phyloP scores from a whole-genome alignment of 2,888 invertebrate genomes.

The Branchinecta sandiegonensis region DNA sequence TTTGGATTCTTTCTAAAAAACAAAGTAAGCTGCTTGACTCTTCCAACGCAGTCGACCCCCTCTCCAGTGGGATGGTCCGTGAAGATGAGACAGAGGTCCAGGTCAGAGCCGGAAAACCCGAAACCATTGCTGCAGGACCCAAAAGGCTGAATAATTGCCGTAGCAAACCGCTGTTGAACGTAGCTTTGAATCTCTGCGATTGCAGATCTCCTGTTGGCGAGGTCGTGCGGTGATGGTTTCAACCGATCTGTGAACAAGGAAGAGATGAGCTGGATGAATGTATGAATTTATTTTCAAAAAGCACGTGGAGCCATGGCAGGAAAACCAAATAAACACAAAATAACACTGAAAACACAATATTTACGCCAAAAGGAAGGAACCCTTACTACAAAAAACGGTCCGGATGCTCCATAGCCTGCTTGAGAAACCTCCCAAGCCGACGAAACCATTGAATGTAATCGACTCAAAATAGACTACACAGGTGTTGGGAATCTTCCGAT shows the following conservation, averaged over 20 bases:
- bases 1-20: conserved; percentile 33
- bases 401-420: too few species aligned
- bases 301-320: too few species aligned
- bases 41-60: conserved; percentile 32
- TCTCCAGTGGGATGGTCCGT: conserved; percentile 32
- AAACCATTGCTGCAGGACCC: conserved; percentile 46
- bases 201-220: conserved; percentile 31
- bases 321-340: too few species aligned
- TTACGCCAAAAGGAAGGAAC: too few species aligned
- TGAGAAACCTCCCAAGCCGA: too few species aligned
- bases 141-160: conserved; percentile 39
- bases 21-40: conserved; percentile 35
- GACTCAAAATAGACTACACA: too few species aligned
- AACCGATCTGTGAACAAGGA: conserved; percentile 22
- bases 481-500: too few species aligned
- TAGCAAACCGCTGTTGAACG: conserved; percentile 32
- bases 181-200: conserved; percentile 33
- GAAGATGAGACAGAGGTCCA: conserved; percentile 45
- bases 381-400: too few species aligned
- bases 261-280: too few species aligned
- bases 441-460: too few species aligned
- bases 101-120: conserved; percentile 41
- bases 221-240: conserved; percentile 28
- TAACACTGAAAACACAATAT: too few species aligned
- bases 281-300: too few species aligned